phyloP scores from a whole-genome alignment of 2,113 vertebrate species.

The Centropus bengalensis region DNA sequence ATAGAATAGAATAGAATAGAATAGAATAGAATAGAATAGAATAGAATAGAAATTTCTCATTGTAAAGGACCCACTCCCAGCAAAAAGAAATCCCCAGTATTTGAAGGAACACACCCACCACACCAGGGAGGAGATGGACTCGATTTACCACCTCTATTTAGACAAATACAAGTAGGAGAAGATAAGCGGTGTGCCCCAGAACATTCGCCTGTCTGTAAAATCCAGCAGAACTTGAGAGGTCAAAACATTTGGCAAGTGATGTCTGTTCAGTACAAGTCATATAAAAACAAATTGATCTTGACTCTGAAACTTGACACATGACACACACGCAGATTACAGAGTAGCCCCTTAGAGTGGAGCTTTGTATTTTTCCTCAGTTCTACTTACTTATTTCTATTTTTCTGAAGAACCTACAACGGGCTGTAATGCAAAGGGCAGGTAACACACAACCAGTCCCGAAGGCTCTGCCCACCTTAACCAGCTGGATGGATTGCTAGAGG shows the following conservation, averaged over 20 bases:
- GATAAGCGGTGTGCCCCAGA: background rate
- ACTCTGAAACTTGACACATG: background rate
- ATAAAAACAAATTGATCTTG: background rate
- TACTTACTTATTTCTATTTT: background rate
- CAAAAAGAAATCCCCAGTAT: background rate
- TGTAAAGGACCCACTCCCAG: background rate
- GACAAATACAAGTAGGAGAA: background rate
- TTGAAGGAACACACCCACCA: background rate
- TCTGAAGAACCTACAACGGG: accelerated
- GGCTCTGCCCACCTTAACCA: background rate
- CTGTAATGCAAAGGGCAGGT: background rate
- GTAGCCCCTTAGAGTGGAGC: background rate
- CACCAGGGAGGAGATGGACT: background rate
- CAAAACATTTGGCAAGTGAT: background rate
- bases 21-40: no score
- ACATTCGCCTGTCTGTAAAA: background rate
- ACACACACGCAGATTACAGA: background rate
- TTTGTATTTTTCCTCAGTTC: background rate
- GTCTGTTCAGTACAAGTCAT: background rate
- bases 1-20: no score
- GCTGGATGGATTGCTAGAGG: background rate
- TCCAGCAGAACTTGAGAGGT: background rate
- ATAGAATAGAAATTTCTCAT: no score
- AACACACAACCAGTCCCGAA: background rate
- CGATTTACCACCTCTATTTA: background rate